These are phyloP conservation scores for Copidosoma floridanum DNA, from an alignment of 1,140 invertebrate species.

Conservation along the genomic window DNA sequence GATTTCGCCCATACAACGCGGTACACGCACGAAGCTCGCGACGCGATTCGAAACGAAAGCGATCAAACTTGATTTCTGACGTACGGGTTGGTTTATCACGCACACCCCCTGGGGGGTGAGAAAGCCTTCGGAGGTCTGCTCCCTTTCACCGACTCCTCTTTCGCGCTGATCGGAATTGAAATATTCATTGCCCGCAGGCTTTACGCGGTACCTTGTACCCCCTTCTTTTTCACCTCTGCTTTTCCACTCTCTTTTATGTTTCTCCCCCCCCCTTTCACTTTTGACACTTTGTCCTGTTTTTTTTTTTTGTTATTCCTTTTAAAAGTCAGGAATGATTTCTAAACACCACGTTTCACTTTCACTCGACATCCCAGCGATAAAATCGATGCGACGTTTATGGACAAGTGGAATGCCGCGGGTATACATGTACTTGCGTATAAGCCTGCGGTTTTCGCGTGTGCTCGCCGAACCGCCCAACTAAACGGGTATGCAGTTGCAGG, in stretches of 20 bases:
- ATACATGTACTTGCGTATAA: slow-evolving; percentile 21
- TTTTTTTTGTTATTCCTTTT: background rate
- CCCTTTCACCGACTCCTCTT: background rate
- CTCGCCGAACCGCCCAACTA: slow-evolving; percentile 6
- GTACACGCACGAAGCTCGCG: background rate
- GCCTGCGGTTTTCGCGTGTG: slow-evolving; percentile 18
- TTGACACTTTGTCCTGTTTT: background rate
- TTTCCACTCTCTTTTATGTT: background rate
- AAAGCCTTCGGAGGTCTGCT: too few species aligned
- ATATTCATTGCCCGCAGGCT: slow-evolving; percentile 3
- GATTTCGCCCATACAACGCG: background rate
- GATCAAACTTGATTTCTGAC: background rate
- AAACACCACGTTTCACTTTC: too few species aligned
- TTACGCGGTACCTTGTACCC: slow-evolving; percentile 3
- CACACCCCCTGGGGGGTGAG: background rate
- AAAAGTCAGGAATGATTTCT: too few species aligned
- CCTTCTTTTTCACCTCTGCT: background rate
- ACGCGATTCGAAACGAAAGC: slow-evolving; percentile 1
- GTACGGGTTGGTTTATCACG: background rate
- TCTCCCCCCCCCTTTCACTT: background rate
- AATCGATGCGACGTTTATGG: too few species aligned
- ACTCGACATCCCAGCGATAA: too few species aligned
- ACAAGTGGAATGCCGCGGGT: too few species aligned
- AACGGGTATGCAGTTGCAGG: background rate
- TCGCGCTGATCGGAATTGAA: slow-evolving; percentile 10